These are phyloP conservation scores for Listronotus oregonensis DNA, from an alignment of 1,140 invertebrate species.

Conservation along the genomic window DNA sequence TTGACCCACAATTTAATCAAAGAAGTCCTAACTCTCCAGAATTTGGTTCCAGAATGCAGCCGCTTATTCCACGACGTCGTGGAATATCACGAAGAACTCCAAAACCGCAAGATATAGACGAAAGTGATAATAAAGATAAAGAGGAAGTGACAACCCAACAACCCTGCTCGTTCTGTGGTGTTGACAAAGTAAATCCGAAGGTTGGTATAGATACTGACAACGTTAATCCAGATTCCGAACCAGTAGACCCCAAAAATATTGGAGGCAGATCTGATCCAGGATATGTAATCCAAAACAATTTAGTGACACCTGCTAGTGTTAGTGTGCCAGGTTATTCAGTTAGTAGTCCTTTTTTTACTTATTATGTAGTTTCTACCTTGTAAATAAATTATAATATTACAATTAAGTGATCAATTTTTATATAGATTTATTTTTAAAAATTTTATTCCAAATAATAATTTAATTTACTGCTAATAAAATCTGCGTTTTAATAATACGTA, in stretches of 20 bases:
- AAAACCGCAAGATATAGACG: background rate
- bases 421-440: no score
- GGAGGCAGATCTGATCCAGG: background rate
- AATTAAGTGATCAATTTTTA: no score
- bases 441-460: no score
- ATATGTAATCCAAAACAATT: conserved; percentile 11
- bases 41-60: conserved; percentile 6
- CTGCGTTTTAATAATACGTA: no score
- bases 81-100: background rate
- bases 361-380: conserved; percentile 22
- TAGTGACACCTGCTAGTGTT: conserved; percentile 5
- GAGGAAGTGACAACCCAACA: conserved; percentile 25
- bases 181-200: conserved; percentile 20
- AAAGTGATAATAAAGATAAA: background rate
- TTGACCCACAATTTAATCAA: no score
- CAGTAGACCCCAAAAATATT: conserved; percentile 22
- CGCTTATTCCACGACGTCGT: background rate
- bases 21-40: background rate
- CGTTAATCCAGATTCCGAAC: conserved; percentile 25
- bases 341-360: conserved; percentile 13
- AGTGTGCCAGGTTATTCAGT: conserved; percentile 2
- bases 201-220: conserved; percentile 18
- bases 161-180: conserved; percentile 27
- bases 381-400: background rate
- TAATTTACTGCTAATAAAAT: no score